phyloP scores from a whole-genome alignment of 2,113 vertebrate species.

The Neogale vison region DNA sequence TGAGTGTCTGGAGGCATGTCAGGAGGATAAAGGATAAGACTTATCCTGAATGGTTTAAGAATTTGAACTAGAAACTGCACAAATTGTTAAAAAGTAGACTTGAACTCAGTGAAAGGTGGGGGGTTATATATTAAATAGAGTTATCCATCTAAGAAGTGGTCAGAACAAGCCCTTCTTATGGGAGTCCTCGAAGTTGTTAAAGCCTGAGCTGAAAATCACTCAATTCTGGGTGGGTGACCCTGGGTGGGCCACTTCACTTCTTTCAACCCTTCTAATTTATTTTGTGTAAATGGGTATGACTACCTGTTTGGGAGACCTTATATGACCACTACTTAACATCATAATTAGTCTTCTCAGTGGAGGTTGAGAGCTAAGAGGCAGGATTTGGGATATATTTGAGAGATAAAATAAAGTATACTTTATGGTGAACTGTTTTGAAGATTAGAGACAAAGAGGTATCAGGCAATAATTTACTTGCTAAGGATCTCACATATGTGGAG shows the following conservation, averaged over 20 bases:
- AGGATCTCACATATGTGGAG: neutral
- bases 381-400: neutral
- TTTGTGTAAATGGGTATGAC: neutral
- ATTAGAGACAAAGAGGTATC: neutral
- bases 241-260: neutral
- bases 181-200: neutral
- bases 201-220: neutral
- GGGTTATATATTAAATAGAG: neutral
- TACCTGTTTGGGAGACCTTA: neutral
- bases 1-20: neutral
- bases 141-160: neutral
- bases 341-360: neutral
- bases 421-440: neutral
- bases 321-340: neutral
- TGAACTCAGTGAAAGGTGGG: neutral
- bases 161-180: neutral
- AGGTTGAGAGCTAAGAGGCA: neutral
- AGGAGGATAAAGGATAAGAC: neutral
- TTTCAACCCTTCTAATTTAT: neutral
- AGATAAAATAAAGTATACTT: neutral
- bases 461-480: neutral
- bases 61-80: neutral
- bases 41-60: neutral
- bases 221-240: neutral
- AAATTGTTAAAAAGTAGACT: neutral